Conservation (phyloP, 2,113 vertebrate species). For the Motacilla tschutschensis region DNA sequence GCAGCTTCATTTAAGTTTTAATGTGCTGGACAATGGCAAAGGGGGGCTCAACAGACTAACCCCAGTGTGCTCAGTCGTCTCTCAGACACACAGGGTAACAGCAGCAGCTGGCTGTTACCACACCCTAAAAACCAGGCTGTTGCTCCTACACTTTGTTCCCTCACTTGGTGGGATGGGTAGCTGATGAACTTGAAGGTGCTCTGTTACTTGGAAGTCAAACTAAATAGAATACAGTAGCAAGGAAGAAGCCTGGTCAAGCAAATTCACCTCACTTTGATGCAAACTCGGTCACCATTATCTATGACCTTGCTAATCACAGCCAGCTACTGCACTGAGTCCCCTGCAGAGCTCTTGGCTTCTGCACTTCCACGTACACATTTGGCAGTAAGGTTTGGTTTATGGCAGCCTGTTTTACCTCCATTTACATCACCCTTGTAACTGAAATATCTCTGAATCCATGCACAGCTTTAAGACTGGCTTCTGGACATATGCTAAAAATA, state of each 20-base stretch:
- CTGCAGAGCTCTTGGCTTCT: background rate
- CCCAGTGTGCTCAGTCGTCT: background rate
- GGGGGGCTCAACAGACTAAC: background rate
- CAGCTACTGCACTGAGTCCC: background rate
- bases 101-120: background rate
- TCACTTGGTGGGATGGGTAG: background rate
- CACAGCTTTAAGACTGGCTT: background rate
- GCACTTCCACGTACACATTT: fast-evolving
- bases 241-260: background rate
- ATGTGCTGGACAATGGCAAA: background rate
- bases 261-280: background rate
- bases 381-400: background rate
- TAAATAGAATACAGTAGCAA: background rate
- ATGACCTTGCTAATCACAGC: background rate
- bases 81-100: background rate
- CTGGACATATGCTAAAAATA: background rate
- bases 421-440: background rate
- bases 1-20: background rate
- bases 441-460: background rate
- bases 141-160: background rate
- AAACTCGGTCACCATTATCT: background rate
- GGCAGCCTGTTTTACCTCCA: background rate
- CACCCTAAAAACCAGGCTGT: background rate
- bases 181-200: background rate
- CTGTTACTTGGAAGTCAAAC: background rate